These are phyloP conservation scores for Cantharis lateralis DNA, from an alignment of 2,888 invertebrate species.

Conservation along the genomic window DNA sequence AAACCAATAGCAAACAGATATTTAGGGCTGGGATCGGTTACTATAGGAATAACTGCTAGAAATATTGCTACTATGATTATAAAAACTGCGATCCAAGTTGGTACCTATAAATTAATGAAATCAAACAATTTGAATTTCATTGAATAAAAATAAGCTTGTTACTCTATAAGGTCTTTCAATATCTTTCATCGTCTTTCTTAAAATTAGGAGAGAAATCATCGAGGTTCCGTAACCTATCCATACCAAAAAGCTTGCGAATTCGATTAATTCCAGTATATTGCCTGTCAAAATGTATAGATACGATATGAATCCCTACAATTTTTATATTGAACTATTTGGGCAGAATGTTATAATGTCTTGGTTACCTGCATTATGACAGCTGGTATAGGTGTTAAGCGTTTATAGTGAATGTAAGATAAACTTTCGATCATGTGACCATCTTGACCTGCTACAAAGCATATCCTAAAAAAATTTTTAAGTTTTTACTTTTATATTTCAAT, in stretches of 20 bases:
- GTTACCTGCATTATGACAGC: slow-evolving; percentile 79
- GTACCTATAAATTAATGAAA: slow-evolving; percentile 58
- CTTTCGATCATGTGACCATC: slow-evolving; percentile 81
- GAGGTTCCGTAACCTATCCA: slow-evolving; percentile 88
- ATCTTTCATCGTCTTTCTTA: slow-evolving; percentile 71
- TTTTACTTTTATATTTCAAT: not conserved
- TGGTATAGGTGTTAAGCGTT: slow-evolving; percentile 76
- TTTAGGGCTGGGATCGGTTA: slow-evolving; percentile 75
- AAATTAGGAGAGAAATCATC: slow-evolving; percentile 76
- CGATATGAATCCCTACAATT: slow-evolving; percentile 68
- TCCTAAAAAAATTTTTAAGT: slow-evolving; percentile 55
- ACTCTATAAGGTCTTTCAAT: slow-evolving; percentile 73
- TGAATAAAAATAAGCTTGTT: slow-evolving; percentile 33
- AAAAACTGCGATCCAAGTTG: slow-evolving; percentile 72
- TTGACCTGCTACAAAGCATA: slow-evolving; percentile 82
- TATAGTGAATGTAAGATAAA: slow-evolving; percentile 78
- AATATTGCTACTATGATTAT: slow-evolving; percentile 73
- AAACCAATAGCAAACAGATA: slow-evolving; percentile 77
- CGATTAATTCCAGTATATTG: slow-evolving; percentile 76
- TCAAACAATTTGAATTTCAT: not conserved
- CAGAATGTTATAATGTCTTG: not conserved
- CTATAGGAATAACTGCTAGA: slow-evolving; percentile 74
- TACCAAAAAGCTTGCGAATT: slow-evolving; percentile 84
- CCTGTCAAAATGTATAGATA: slow-evolving; percentile 73
- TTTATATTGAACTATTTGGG: not conserved